phyloP scores from a whole-genome alignment of 2,888 invertebrate species.

The Heliconius aoede region DNA sequence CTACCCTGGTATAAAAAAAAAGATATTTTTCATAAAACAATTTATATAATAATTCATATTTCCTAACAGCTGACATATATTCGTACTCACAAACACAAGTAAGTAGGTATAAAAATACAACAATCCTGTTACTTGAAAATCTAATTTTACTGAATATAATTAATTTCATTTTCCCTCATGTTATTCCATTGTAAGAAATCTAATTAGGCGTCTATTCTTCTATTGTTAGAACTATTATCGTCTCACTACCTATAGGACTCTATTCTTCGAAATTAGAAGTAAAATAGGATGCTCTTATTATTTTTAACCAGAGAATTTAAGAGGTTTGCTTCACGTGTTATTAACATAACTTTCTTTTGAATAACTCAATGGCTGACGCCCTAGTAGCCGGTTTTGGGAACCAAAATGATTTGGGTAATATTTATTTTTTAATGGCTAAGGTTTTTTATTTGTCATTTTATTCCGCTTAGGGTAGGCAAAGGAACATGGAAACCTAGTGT shows the following conservation, averaged over 20 bases:
- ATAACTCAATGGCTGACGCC: too few species aligned
- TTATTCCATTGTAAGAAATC: constrained; percentile 13
- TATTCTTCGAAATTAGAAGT: constrained; percentile 5
- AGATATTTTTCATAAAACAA: too few species aligned
- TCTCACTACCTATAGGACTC: not conserved
- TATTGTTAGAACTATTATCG: constrained; percentile 13
- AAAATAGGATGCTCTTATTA: not conserved
- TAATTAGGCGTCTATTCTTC: constrained; percentile 10
- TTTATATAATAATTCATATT: too few species aligned
- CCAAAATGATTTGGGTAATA: not conserved
- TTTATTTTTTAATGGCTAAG: not conserved
- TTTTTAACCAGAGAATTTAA: not conserved
- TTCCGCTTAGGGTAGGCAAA: too few species aligned
- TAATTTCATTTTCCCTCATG: not conserved
- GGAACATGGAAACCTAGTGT: too few species aligned
- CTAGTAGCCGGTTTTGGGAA: too few species aligned
- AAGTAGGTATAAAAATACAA: too few species aligned
- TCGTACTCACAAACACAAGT: too few species aligned
- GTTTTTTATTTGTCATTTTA: too few species aligned
- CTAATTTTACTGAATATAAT: not conserved
- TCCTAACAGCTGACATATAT: too few species aligned
- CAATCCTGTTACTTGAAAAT: not conserved
- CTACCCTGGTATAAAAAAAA: too few species aligned
- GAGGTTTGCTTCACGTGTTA: not conserved
- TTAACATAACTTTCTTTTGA: too few species aligned